A percentile compares a stretch with the other conserved stretches of the same genome.
Conservation (phyloP, 2,888 invertebrate genomes). For the Macrosiphum euphorbiae region DNA sequence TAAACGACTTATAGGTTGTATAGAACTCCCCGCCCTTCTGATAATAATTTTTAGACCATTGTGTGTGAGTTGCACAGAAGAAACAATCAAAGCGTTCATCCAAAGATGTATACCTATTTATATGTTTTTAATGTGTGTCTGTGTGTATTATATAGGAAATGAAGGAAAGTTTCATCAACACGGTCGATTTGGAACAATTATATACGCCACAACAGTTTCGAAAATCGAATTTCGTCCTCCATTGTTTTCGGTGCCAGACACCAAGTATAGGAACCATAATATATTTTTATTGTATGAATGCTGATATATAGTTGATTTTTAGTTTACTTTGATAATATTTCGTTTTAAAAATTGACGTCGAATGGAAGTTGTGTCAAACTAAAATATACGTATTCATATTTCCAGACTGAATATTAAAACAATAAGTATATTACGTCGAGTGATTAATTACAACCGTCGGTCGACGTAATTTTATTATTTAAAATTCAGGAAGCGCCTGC, state of each 20-base stretch:
- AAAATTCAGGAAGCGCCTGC: background rate
- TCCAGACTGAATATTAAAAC: background rate
- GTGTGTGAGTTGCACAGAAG: background rate
- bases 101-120: background rate
- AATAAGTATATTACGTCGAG: background rate
- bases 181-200: conserved; percentile 21
- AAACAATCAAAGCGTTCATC: conserved; percentile 6
- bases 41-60: background rate
- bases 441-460: background rate
- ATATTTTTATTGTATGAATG: background rate
- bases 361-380: background rate
- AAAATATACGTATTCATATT: background rate
- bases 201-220: conserved; percentile 41
- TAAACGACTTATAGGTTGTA: background rate
- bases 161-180: conserved; percentile 19
- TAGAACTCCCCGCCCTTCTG: background rate
- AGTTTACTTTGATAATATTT: conserved; percentile 8
- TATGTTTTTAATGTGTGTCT: background rate
- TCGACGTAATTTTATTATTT: background rate
- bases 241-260: background rate
- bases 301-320: background rate
- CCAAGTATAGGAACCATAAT: background rate
- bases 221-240: conserved; percentile 31
- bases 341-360: background rate
- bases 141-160: background rate